phyloP scores from a whole-genome alignment of 2,113 vertebrate genomes.

The Corydoras maculifer region DNA sequence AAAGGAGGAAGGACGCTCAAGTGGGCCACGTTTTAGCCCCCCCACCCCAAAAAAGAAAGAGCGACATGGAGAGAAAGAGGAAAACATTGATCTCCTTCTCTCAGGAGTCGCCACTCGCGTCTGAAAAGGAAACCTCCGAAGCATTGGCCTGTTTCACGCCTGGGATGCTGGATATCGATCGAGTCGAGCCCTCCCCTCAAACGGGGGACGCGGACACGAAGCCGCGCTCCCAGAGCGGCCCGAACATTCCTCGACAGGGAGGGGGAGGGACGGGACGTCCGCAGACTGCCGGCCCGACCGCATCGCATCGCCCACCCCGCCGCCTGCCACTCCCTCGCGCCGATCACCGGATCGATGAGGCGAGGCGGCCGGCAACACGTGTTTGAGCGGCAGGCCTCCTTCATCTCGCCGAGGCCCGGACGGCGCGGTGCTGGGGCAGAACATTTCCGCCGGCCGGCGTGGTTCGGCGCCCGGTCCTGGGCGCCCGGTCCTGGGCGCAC shows the following conservation, averaged over 20 bases:
- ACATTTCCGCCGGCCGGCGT: slow-evolving; percentile 24
- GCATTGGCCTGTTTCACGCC: slow-evolving; percentile 92
- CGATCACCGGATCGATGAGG: slow-evolving; percentile 57
- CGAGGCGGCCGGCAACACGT: slow-evolving; percentile 45
- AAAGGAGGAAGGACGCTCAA: slow-evolving; percentile 54
- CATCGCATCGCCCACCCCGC: slow-evolving; percentile 45
- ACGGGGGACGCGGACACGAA: slow-evolving; percentile 41
- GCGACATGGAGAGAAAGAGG: slow-evolving; percentile 54
- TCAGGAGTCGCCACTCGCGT: slow-evolving; percentile 67
- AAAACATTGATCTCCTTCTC: slow-evolving; percentile 81
- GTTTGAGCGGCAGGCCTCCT: slow-evolving; percentile 56
- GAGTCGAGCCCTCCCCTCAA: slow-evolving; percentile 75
- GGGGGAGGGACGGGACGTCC: slow-evolving; percentile 43
- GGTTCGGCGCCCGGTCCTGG: slow-evolving; percentile 31
- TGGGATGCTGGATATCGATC: slow-evolving; percentile 95
- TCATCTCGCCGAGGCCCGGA: slow-evolving; percentile 50
- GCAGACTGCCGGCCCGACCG: slow-evolving; percentile 45
- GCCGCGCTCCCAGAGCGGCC: slow-evolving; percentile 59
- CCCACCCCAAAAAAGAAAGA: slow-evolving; percentile 47
- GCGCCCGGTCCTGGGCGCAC: slow-evolving; percentile 24
- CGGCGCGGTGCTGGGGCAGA: slow-evolving; percentile 36
- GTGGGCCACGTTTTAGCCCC: slow-evolving; percentile 50
- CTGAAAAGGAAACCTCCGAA: slow-evolving; percentile 89
- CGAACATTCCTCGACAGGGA: slow-evolving; percentile 56
- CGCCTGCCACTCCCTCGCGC: slow-evolving; percentile 48